Evolutionary conservation across 2,888 invertebrate species (phyloP).

Genomic region (Chalcosyrphus nemorum): DNA sequence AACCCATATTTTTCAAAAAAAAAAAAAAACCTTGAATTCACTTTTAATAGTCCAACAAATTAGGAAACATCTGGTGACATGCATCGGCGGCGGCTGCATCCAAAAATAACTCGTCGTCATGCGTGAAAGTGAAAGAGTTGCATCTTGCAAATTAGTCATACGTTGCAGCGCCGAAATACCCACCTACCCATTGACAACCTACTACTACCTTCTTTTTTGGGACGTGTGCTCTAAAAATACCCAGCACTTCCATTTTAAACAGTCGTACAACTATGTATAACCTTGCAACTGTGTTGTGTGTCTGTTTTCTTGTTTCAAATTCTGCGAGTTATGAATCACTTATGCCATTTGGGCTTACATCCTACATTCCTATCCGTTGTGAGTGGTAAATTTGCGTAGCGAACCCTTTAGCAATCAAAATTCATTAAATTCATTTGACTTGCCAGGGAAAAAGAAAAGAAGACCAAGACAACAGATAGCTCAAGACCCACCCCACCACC

Average conservation of each 20-base stretch:
- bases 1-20: not conserved
- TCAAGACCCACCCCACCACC: conserved; percentile 45
- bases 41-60: conserved; percentile 61
- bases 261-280: conserved; percentile 33
- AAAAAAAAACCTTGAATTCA: conserved; percentile 43
- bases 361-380: conserved; percentile 39
- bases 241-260: conserved; percentile 1
- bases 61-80: conserved; percentile 60
- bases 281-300: conserved; percentile 56
- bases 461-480: conserved; percentile 6
- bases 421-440: conserved; percentile 72
- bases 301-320: conserved; percentile 6
- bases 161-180: conserved; percentile 57
- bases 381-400: conserved; percentile 70
- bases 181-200: conserved; percentile 13
- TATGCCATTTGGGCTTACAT: conserved; percentile 57
- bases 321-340: conserved; percentile 43
- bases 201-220: conserved; percentile 30
- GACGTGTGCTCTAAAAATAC: conserved; percentile 48
- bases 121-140: conserved; percentile 61
- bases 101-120: conserved; percentile 46
- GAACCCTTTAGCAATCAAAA: conserved; percentile 71
- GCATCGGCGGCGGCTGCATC: conserved; percentile 1
- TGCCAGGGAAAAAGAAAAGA: conserved; percentile 22
- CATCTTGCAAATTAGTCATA: conserved; percentile 62